Percentiles rank a stretch among this genome's conserved stretches.
Evolutionary conservation across 2,888 invertebrate genomes (phyloP).

Genomic region (Xylota sylvarum): DNA sequence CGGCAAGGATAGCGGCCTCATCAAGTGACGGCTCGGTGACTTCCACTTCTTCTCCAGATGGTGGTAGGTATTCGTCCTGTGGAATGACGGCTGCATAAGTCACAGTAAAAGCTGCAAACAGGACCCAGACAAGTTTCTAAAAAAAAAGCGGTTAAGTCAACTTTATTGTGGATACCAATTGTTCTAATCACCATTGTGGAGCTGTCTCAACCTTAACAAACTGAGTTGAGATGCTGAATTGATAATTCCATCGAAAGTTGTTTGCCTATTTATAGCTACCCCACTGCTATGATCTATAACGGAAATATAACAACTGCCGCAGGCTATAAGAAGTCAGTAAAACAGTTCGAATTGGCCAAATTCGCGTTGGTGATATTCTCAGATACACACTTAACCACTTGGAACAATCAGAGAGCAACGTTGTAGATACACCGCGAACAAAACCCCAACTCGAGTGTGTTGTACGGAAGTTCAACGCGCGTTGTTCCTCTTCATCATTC

Average conservation of each 20-base stretch:
- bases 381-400: conserved; percentile 21
- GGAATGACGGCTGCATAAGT: conserved; percentile 38
- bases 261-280: conserved; percentile 39
- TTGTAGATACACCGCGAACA: not conserved
- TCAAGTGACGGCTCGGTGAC: not conserved
- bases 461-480: conserved; percentile 20
- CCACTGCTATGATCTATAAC: conserved; percentile 12
- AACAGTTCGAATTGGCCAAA: conserved; percentile 12
- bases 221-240: conserved; percentile 42
- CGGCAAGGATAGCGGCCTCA: conserved; percentile 15
- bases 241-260: conserved; percentile 6
- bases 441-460: not conserved
- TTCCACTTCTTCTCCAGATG: conserved; percentile 25
- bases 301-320: not conserved
- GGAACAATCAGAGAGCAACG: not conserved
- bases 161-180: not conserved
- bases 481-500: conserved; percentile 5
- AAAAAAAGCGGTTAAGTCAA: not conserved
- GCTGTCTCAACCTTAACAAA: conserved; percentile 37
- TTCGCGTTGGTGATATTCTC: conserved; percentile 9
- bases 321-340: not conserved
- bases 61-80: conserved; percentile 46
- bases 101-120: conserved; percentile 21
- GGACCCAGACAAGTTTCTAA: conserved; percentile 17
- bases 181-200: conserved; percentile 22